phyloP scores from a whole-genome alignment of 2,797 vertebrate genomes.

The Allobates femoralis region DNA sequence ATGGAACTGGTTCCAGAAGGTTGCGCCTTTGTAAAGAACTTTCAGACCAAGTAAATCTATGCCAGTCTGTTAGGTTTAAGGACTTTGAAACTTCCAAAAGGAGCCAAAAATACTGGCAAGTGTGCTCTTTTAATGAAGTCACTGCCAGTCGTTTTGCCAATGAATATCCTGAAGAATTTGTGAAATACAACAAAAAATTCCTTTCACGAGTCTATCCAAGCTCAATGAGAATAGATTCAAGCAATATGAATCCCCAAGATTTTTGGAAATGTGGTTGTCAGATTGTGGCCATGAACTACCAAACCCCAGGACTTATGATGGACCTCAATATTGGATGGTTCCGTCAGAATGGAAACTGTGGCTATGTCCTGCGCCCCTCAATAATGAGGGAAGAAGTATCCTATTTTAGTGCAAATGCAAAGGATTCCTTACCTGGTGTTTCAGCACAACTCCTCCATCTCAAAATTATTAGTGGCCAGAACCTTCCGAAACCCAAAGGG shows the following conservation, averaged over 20 bases:
- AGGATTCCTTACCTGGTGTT: slow-evolving; percentile 88
- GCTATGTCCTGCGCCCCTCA: slow-evolving; percentile 89
- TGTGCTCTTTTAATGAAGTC: slow-evolving; percentile 92
- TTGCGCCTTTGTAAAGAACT: slow-evolving; percentile 84
- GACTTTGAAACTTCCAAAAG: slow-evolving; percentile 86
- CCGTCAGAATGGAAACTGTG: slow-evolving; percentile 89
- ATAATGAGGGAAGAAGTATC: slow-evolving; percentile 95
- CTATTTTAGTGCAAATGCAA: slow-evolving; percentile 93
- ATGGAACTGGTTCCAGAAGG: slow-evolving; percentile 77
- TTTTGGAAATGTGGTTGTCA: slow-evolving; percentile 96
- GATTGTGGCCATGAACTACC: slow-evolving; percentile 94
- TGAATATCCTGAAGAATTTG: slow-evolving; percentile 91
- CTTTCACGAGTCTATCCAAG: slow-evolving; percentile 89
- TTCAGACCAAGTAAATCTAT: slow-evolving; percentile 87
- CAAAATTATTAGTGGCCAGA: slow-evolving; percentile 93
- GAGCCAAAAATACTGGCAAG: slow-evolving; percentile 88
- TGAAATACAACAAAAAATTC: slow-evolving; percentile 90
- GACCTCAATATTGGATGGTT: slow-evolving; percentile 92
- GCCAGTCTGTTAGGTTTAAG: slow-evolving; percentile 86
- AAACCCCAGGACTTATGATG: slow-evolving; percentile 93
- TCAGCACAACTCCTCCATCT: slow-evolving; percentile 91
- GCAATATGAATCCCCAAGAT: slow-evolving; percentile 95
- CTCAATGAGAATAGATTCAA: slow-evolving; percentile 92
- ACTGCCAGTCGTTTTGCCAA: slow-evolving; percentile 88
- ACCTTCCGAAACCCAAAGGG: slow-evolving; percentile 90